Conservation (phyloP, 1,140 invertebrate genomes). For the Drosophila tsacasi region DNA sequence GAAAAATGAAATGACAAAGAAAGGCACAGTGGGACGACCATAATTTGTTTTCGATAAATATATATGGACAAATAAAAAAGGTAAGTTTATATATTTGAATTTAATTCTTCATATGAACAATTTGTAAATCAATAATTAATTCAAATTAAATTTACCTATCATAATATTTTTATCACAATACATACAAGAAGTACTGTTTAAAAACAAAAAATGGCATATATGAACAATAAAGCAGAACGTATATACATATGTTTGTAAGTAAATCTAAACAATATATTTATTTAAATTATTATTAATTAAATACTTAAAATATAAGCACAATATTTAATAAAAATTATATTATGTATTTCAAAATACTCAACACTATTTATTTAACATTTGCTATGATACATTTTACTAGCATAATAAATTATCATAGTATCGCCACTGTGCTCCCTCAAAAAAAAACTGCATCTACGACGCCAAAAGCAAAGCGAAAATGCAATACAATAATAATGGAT, state of each 20-base stretch:
- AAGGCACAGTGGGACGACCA: slow-evolving; percentile 60
- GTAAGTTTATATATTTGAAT: too few relatives aligned
- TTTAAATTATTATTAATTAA: not conserved
- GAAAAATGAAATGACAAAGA: slow-evolving; percentile 74
- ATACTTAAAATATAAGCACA: not conserved
- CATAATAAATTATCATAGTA: not conserved
- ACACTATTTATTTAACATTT: not conserved
- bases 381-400: not conserved
- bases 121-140: too few relatives aligned
- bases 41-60: not conserved
- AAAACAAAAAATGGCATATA: too few relatives aligned
- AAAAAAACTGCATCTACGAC: slow-evolving; percentile 6
- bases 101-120: not conserved
- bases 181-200: too few relatives aligned
- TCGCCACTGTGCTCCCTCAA: slow-evolving; percentile 9
- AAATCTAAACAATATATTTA: not conserved
- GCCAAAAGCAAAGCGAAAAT: slow-evolving; percentile 13
- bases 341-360: not conserved
- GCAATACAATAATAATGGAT: slow-evolving; percentile 32
- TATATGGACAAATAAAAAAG: too few relatives aligned
- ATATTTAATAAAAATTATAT: not conserved
- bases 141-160: too few relatives aligned
- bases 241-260: not conserved
- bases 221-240: not conserved
- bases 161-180: too few relatives aligned